Percentiles rank a stretch among this genome's conserved stretches.
These are phyloP conservation scores for Globodera ellingtonae DNA, from an alignment of 1,140 invertebrate species.

Conservation along the genomic window DNA sequence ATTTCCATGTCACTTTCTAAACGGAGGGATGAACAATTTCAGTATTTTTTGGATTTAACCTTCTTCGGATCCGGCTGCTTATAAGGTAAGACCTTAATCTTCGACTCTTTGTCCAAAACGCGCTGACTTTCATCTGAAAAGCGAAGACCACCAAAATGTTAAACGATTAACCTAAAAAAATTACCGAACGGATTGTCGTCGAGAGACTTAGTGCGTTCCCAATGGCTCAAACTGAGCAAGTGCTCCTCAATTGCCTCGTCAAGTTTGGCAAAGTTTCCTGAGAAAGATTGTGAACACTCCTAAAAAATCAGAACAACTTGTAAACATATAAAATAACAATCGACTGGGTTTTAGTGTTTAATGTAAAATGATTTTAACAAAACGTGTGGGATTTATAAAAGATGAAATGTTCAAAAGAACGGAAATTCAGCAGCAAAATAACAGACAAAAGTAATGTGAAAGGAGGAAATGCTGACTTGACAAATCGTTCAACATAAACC, in stretches of 20 bases:
- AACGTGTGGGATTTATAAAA: too few species aligned
- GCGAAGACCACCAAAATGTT: conserved; percentile 2
- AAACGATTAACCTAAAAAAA: neutral
- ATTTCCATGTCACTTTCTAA: conserved; percentile 45
- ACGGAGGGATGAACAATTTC: neutral
- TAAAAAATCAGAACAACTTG: conserved; percentile 7
- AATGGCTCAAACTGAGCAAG: conserved; percentile 31
- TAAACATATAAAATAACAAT: neutral
- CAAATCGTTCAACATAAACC: neutral
- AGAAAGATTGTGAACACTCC: conserved; percentile 38
- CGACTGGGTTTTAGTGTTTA: neutral
- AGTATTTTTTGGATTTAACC: conserved; percentile 25
- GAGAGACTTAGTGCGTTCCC: conserved; percentile 18
- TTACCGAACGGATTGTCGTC: conserved; percentile 36
- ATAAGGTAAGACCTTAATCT: conserved; percentile 29
- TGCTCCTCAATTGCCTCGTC: conserved; percentile 29
- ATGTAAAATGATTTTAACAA: too few species aligned
- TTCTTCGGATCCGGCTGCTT: conserved; percentile 32
- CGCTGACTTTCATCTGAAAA: conserved; percentile 39
- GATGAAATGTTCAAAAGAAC: too few species aligned
- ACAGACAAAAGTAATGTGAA: too few species aligned
- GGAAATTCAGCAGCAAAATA: too few species aligned
- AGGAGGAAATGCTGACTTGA: neutral
- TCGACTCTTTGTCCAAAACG: conserved; percentile 9
- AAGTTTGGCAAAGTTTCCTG: conserved; percentile 26